A percentile compares a stretch with the other conserved stretches of the same genome.
Evolutionary conservation across 2,797 vertebrate genomes (phyloP).

Genomic region (Urophycis tenuis): DNA sequence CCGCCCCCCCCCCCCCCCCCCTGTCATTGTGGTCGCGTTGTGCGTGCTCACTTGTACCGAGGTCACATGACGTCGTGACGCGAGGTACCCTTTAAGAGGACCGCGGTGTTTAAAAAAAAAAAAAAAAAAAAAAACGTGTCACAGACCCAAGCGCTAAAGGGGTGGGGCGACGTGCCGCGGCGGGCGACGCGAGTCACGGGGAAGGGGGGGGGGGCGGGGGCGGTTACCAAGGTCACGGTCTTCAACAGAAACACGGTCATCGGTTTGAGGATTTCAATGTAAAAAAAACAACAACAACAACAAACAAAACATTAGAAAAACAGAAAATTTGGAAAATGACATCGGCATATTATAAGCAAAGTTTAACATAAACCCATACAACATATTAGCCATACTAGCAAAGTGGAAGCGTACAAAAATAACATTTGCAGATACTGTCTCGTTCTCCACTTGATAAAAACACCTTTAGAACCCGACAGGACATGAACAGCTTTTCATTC

Average conservation of each 20-base stretch:
- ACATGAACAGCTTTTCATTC: slow-evolving; percentile 51
- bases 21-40: neutral
- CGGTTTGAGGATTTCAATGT: neutral
- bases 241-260: neutral
- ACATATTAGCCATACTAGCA: neutral
- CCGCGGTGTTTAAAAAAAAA: no score
- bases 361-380: neutral
- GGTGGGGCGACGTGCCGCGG: no score
- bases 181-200: no score
- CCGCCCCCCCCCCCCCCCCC: no score
- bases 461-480: neutral
- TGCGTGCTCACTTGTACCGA: neutral
- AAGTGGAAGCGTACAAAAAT: neutral
- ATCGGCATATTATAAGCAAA: neutral
- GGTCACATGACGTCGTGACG: neutral
- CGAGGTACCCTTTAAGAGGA: no score
- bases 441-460: slow-evolving; percentile 15
- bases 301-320: slow-evolving; percentile 1
- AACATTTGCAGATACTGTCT: slow-evolving; percentile 15
- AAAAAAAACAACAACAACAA: neutral
- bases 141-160: no score
- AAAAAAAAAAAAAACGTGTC: no score
- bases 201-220: no score
- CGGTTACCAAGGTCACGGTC: neutral
- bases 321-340: neutral